These are phyloP conservation scores for Anastrepha ludens DNA, from an alignment of 1,140 invertebrate species.

Conservation along the genomic window DNA sequence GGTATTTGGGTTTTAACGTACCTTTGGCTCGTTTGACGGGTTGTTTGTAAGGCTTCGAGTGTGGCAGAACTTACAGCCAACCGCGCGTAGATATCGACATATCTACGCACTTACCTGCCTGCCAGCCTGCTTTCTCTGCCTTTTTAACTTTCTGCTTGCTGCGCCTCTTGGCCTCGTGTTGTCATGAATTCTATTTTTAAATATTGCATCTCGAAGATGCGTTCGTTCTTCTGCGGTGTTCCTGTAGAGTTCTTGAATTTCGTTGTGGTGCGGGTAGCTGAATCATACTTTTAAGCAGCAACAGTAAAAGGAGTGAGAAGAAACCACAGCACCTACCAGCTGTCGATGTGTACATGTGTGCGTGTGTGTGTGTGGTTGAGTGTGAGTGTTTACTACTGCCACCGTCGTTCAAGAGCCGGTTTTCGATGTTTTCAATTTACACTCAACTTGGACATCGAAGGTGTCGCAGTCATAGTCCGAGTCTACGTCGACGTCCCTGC, in stretches of 20 bases:
- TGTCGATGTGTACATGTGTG: neutral
- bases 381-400: neutral
- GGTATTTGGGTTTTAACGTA: slow-evolving; percentile 20
- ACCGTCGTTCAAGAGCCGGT: neutral
- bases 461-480: too few relatives aligned
- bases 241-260: slow-evolving; percentile 15
- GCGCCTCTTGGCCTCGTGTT: neutral
- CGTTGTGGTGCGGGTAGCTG: neutral
- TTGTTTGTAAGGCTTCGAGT: slow-evolving; percentile 24
- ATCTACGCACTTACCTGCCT: neutral
- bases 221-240: neutral
- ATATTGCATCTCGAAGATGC: slow-evolving; percentile 11
- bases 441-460: neutral
- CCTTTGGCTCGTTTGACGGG: neutral
- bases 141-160: too few relatives aligned
- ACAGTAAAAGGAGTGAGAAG: neutral
- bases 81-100: neutral
- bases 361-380: neutral
- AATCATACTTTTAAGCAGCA: neutral
- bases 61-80: neutral
- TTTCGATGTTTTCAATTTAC: neutral
- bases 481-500: neutral
- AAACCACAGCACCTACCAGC: neutral
- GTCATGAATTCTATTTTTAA: slow-evolving; percentile 39
- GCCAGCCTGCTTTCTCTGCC: neutral